A percentile compares a stretch with the other conserved stretches of the same genome.
Evolutionary conservation across 2,888 invertebrate genomes (phyloP).

Genomic region (Abrostola triplasia): DNA sequence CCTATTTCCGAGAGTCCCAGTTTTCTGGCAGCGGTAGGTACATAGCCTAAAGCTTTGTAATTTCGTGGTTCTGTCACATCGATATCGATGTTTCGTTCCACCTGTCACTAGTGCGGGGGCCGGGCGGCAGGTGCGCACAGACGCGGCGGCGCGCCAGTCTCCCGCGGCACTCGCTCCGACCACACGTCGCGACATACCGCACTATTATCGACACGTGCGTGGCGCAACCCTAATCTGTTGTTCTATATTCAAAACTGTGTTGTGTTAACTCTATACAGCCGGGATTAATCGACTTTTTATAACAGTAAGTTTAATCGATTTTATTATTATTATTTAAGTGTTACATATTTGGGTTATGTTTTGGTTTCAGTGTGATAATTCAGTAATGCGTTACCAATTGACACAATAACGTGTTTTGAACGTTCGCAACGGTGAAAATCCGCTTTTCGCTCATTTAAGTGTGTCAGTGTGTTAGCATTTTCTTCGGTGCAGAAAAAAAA

Average conservation of each 20-base stretch:
- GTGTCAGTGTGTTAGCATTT: constrained; percentile 69
- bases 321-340: constrained; percentile 26
- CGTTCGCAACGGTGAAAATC: constrained; percentile 71
- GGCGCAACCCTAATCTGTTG: constrained; percentile 81
- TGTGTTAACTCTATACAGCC: constrained; percentile 73
- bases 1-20: neutral
- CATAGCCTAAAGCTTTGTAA: neutral
- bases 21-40: neutral
- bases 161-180: constrained; percentile 77
- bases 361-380: constrained; percentile 72
- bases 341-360: constrained; percentile 71
- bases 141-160: constrained; percentile 87
- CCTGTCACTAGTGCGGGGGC: constrained; percentile 80
- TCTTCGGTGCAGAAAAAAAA: constrained; percentile 44
- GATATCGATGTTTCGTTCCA: constrained; percentile 79
- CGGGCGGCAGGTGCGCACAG: constrained; percentile 85
- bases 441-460: constrained; percentile 67
- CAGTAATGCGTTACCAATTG: constrained; percentile 70
- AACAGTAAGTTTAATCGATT: constrained; percentile 59
- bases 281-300: constrained; percentile 57
- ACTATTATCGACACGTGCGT: constrained; percentile 81
- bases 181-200: constrained; percentile 74
- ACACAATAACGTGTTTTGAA: constrained; percentile 70
- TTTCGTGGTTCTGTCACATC: constrained; percentile 60
- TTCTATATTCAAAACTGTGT: constrained; percentile 78